Conservation (phyloP, 2,113 vertebrate species). For the Oncorhynchus gorbuscha region DNA sequence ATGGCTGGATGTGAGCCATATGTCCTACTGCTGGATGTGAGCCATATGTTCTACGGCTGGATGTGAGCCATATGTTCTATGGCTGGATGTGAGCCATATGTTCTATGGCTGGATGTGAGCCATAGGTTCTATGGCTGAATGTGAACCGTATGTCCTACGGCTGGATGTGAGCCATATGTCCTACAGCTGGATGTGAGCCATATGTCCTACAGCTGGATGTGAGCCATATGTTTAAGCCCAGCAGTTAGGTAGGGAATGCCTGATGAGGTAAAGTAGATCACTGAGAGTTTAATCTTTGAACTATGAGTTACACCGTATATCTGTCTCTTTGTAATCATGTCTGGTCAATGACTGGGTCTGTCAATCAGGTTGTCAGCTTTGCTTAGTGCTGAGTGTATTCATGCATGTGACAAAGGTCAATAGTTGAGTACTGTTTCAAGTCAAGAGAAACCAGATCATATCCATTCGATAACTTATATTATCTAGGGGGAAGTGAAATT, state of each 20-base stretch:
- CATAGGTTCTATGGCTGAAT: background rate
- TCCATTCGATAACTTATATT: too few species aligned
- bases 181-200: background rate
- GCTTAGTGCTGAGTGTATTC: background rate
- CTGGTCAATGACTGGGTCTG: background rate
- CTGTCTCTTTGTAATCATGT: conserved; percentile 23
- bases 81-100: conserved; percentile 11
- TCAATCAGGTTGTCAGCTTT: conserved; percentile 23
- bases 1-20: conserved; percentile 6
- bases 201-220: conserved; percentile 15
- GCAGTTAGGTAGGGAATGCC: background rate
- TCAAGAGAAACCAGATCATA: too few species aligned
- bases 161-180: conserved; percentile 13
- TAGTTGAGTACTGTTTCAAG: too few species aligned
- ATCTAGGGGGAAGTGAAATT: too few species aligned
- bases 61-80: conserved; percentile 12
- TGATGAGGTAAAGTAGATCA: background rate
- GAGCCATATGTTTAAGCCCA: conserved; percentile 1
- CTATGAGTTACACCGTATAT: conserved; percentile 2
- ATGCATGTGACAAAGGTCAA: too few species aligned
- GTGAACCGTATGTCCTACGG: conserved; percentile 5
- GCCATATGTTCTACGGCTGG: background rate
- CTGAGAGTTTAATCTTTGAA: conserved; percentile 19
- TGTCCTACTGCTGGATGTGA: conserved; percentile 2
- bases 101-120: background rate